phyloP scores from a whole-genome alignment of 2,797 vertebrate genomes.

The Sylvia borin region DNA sequence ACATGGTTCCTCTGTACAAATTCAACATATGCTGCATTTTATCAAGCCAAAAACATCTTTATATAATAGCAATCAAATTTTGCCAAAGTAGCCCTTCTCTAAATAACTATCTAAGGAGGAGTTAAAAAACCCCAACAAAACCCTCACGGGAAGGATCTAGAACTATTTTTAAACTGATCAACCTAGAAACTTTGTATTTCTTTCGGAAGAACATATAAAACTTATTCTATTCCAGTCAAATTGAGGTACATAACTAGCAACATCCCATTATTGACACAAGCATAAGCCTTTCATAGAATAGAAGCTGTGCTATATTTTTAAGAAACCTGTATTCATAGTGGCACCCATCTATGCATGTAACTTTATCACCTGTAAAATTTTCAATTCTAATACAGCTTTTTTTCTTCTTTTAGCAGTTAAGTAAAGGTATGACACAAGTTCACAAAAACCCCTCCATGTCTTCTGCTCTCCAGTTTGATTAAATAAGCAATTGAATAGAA shows the following conservation, averaged over 20 bases:
- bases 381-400: not conserved
- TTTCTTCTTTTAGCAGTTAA: not conserved
- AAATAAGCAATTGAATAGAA: not conserved
- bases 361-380: not conserved
- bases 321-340: not conserved
- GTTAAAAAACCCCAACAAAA: not conserved
- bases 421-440: not conserved
- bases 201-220: not conserved
- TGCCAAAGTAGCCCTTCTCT: not conserved
- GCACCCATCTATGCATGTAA: not conserved
- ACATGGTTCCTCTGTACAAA: not conserved
- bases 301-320: not conserved
- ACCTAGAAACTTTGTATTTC: not conserved
- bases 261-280: not conserved
- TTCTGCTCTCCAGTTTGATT: not conserved
- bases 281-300: not conserved
- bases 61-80: conserved; percentile 1
- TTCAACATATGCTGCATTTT: not conserved
- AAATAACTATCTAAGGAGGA: not conserved
- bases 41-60: conserved; percentile 36
- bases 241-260: not conserved
- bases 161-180: not conserved
- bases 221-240: not conserved
- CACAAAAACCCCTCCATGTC: not conserved
- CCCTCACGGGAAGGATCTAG: not conserved